Evolutionary conservation across 2,113 vertebrate species (phyloP).

Genomic region (Balaenoptera acutorostrata): DNA sequence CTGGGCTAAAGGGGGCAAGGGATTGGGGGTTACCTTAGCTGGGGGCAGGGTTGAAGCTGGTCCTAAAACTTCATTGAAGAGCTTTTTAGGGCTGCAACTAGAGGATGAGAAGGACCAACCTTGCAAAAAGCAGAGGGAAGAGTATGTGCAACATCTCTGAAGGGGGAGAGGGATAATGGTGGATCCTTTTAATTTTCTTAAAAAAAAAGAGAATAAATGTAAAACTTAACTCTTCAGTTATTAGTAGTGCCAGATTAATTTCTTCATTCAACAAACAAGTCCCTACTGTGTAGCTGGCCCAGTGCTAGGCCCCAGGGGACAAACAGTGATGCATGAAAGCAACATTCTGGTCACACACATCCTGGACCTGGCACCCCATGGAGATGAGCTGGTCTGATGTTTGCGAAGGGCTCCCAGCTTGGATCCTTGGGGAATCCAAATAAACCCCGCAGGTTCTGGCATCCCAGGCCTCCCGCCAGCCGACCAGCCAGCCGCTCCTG

Average conservation of each 20-base stretch:
- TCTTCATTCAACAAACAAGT: background rate
- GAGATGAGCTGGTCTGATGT: slow-evolving; percentile 20
- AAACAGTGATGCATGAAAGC: slow-evolving; percentile 7
- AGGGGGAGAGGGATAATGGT: background rate
- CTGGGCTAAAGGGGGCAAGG: background rate
- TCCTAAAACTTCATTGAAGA: background rate
- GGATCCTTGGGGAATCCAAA: slow-evolving; percentile 68
- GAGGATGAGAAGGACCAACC: background rate
- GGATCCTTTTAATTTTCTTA: background rate
- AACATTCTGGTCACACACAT: slow-evolving; percentile 43
- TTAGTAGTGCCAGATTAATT: slow-evolving; percentile 17
- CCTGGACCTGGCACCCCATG: slow-evolving; percentile 8
- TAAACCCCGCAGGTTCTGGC: slow-evolving; percentile 53
- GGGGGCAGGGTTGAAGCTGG: background rate
- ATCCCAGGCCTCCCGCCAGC: slow-evolving; percentile 34
- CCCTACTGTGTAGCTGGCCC: background rate
- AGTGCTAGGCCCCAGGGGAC: slow-evolving; percentile 21
- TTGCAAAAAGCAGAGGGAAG: background rate
- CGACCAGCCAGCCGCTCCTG: background rate
- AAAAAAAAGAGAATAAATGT: background rate
- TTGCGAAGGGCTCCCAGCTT: slow-evolving; percentile 42
- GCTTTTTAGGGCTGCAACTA: background rate
- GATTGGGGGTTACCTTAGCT: background rate
- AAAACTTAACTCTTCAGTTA: slow-evolving; percentile 2
- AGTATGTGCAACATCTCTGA: background rate